Percentiles rank a stretch among this genome's conserved stretches.
Evolutionary conservation across 2,797 vertebrate genomes (phyloP).

Genomic region (Fistularia commersonii): DNA sequence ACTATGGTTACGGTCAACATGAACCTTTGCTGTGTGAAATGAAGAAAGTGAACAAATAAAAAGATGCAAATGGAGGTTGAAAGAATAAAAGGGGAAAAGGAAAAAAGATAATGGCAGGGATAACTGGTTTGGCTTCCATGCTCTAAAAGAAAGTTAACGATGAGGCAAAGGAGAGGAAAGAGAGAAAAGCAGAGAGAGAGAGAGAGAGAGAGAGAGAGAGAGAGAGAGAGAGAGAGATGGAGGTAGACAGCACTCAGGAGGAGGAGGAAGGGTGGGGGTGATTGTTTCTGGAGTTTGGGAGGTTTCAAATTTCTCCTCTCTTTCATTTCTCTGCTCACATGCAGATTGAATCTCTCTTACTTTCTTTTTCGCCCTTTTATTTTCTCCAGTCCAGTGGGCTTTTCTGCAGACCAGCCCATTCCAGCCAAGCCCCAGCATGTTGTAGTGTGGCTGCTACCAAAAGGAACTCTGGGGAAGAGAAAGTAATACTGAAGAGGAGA

Average conservation of each 20-base stretch:
- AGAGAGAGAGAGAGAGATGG: slow-evolving; percentile 19
- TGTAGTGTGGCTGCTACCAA: slow-evolving; percentile 33
- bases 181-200: slow-evolving; percentile 11
- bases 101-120: not conserved
- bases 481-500: slow-evolving; percentile 16
- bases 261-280: slow-evolving; percentile 25
- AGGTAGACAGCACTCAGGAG: slow-evolving; percentile 23
- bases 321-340: slow-evolving; percentile 39
- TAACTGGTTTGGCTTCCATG: too few species aligned
- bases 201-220: slow-evolving; percentile 6
- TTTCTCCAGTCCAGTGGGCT: slow-evolving; percentile 19
- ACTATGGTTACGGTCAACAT: not conserved
- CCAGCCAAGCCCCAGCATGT: slow-evolving; percentile 48
- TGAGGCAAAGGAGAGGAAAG: not conserved
- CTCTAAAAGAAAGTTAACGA: not conserved
- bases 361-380: slow-evolving; percentile 20
- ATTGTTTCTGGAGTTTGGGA: slow-evolving; percentile 58
- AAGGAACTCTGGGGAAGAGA: slow-evolving; percentile 24
- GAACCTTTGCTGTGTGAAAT: too few species aligned
- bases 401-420: slow-evolving; percentile 27
- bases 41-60: too few species aligned
- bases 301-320: slow-evolving; percentile 63
- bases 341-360: slow-evolving; percentile 30
- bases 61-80: not conserved
- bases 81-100: not conserved